Evolutionary conservation across 2,888 invertebrate species (phyloP).

Genomic region (Diarsia rubi): DNA sequence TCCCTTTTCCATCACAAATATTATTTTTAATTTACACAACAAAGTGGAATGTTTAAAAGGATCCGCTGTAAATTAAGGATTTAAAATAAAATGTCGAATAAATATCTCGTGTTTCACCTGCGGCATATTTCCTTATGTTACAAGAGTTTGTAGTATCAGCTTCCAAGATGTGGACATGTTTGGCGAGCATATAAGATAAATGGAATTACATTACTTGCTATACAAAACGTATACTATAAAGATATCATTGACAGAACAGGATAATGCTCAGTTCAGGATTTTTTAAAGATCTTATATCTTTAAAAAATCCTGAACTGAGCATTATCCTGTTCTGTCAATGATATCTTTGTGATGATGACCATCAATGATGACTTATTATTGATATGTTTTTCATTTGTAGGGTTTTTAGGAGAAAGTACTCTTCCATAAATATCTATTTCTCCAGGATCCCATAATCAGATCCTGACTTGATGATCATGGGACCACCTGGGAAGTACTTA

Average conservation of each 20-base stretch:
- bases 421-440: too few species aligned
- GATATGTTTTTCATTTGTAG: too few species aligned
- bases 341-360: too few species aligned
- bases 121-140: constrained; percentile 16
- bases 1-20: too few species aligned
- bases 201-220: not conserved
- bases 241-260: not conserved
- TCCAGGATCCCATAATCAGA: too few species aligned
- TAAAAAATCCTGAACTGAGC: not conserved
- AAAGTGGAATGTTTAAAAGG: too few species aligned
- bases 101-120: not conserved
- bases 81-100: not conserved
- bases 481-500: too few species aligned
- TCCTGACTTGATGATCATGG: too few species aligned
- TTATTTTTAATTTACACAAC: accelerated
- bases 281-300: not conserved
- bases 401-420: too few species aligned
- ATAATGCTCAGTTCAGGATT: not conserved
- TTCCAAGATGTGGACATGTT: constrained; percentile 3
- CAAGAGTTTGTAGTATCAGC: not conserved
- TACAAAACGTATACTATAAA: not conserved
- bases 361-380: too few species aligned
- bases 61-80: not conserved
- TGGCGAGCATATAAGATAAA: constrained; percentile 3
- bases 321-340: not conserved